These are phyloP conservation scores for Catostylus mosaicus DNA, from an alignment of 30 jellyfish, hydroid and myxozoan genomes.

Conservation along the genomic window DNA sequence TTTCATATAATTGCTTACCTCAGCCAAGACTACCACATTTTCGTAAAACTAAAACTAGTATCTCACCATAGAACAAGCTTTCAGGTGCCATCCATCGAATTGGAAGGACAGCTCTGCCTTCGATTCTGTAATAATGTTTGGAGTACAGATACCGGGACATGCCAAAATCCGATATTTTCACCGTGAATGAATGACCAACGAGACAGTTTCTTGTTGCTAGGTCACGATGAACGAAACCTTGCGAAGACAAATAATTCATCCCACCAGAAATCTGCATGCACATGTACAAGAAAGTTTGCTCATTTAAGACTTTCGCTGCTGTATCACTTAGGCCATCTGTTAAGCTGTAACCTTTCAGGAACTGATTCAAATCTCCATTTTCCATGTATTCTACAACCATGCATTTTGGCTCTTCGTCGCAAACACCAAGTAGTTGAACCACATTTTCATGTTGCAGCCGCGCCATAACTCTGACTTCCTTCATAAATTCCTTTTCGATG, in stretches of 20 bases:
- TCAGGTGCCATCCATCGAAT: constrained; percentile 99
- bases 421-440: constrained; percentile 85
- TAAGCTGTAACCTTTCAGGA: constrained; percentile 24
- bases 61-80: constrained; percentile 80
- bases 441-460: constrained; percentile 89
- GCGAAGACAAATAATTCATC: constrained; percentile 76
- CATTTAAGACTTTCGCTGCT: constrained; percentile 63
- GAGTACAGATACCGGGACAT: constrained; percentile 85
- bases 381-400: constrained; percentile 97
- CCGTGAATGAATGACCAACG: constrained; percentile 93
- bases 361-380: constrained; percentile 94
- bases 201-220: constrained; percentile 94
- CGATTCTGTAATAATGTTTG: constrained; percentile 85
- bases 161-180: constrained; percentile 87
- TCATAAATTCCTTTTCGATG: constrained; percentile 83
- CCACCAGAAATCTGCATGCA: constrained; percentile 90
- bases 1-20: too few relatives aligned
- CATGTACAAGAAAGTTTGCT: constrained; percentile 73
- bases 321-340: constrained; percentile 17
- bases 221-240: constrained; percentile 94
- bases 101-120: constrained; percentile 93
- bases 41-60: too few relatives aligned
- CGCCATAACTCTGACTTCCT: constrained; percentile 93
- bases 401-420: constrained; percentile 83
- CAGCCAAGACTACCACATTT: too few relatives aligned